Evolutionary conservation across 1,140 invertebrate species (phyloP).

Genomic region (Ptiloglossa arizonensis): DNA sequence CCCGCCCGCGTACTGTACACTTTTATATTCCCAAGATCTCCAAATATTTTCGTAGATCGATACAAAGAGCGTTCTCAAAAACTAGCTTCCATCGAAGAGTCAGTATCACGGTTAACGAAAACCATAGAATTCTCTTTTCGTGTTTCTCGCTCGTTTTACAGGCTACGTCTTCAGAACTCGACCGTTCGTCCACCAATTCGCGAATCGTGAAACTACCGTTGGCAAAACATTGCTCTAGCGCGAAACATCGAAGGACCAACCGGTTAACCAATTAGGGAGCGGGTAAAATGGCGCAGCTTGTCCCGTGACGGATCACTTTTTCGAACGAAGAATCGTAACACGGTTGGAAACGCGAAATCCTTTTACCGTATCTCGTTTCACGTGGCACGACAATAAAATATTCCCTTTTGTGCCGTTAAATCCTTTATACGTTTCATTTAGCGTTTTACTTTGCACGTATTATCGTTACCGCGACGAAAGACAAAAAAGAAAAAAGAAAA

Average conservation of each 20-base stretch:
- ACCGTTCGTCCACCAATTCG: too few relatives aligned
- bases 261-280: background rate
- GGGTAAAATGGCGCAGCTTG: background rate
- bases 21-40: too few relatives aligned
- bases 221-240: too few relatives aligned
- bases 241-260: background rate
- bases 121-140: too few relatives aligned
- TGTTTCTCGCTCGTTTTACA: too few relatives aligned
- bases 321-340: background rate
- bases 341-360: background rate
- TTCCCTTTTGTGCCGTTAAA: conserved; percentile 8
- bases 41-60: too few relatives aligned
- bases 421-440: conserved; percentile 10
- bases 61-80: too few relatives aligned
- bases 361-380: background rate
- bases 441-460: conserved; percentile 2
- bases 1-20: too few relatives aligned
- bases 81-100: too few relatives aligned
- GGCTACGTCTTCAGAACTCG: too few relatives aligned
- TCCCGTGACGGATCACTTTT: background rate
- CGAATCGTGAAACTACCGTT: too few relatives aligned
- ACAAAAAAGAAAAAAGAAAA: background rate
- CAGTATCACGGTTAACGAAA: too few relatives aligned
- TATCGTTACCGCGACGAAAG: background rate
- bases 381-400: background rate